A percentile compares a stretch with the other conserved stretches of the same genome.
Conservation (phyloP, 53 echinoderm and acorn worm species). For the Holothuria scabra region DNA sequence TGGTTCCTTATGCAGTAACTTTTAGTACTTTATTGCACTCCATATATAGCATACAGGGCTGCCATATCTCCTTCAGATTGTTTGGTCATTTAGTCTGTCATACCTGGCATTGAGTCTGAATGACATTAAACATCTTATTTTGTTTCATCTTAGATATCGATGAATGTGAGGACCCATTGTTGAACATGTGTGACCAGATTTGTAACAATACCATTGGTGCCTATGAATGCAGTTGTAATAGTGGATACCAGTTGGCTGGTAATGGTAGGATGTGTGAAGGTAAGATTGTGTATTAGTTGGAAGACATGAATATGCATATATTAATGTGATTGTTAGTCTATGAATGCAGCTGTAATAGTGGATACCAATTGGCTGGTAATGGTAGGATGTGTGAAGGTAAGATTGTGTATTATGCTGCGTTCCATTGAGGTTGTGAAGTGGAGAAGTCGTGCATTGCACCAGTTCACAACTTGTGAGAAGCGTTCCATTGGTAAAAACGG, state of each 20-base stretch:
- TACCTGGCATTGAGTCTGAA: no score
- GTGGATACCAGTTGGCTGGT: conserved; percentile 62
- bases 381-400: conserved; percentile 71
- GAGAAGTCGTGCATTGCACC: no score
- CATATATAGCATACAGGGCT: no score
- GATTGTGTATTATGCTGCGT: no score
- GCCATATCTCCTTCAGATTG: no score
- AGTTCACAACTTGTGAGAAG: no score
- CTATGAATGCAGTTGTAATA: conserved; percentile 73
- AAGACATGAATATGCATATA: no score
- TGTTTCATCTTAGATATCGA: conserved; percentile 63
- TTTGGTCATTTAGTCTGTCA: no score
- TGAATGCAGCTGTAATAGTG: conserved; percentile 62
- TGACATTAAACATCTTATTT: not conserved
- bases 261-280: conserved; percentile 70
- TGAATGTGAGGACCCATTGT: conserved; percentile 70
- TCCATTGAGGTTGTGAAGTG: no score
- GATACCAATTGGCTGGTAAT: conserved; percentile 56
- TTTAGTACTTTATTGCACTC: no score
- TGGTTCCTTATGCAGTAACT: no score
- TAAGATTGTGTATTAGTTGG: conserved; percentile 13
- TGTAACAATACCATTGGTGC: conserved; percentile 71
- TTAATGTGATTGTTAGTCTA: conserved; percentile 31
- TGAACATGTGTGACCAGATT: conserved; percentile 70
- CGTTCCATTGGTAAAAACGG: no score